A percentile compares a stretch with the other conserved stretches of the same genome.
Conservation (phyloP, 2,113 vertebrate species). For the Hypomesus transpacificus region DNA sequence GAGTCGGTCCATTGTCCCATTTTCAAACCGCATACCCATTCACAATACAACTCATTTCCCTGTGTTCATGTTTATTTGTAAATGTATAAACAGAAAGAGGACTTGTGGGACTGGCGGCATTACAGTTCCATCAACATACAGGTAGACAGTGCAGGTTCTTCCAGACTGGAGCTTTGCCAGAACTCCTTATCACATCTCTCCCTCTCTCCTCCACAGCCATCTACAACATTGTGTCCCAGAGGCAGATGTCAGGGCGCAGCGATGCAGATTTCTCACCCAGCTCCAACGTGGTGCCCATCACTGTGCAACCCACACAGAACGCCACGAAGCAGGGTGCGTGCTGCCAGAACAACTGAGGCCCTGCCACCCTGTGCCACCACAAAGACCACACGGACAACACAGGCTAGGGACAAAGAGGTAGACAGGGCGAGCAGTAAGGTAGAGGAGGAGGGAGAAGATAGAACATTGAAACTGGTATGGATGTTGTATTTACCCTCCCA, state of each 20-base stretch:
- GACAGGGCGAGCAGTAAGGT: not conserved
- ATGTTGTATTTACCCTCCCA: not conserved
- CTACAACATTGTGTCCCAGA: constrained; percentile 83
- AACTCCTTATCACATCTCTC: not conserved
- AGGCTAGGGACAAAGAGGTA: constrained; percentile 29
- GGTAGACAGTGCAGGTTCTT: too few relatives aligned
- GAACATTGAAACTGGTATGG: not conserved
- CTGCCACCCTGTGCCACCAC: constrained; percentile 39
- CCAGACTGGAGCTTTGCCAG: too few relatives aligned
- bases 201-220: constrained; percentile 72
- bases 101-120: too few relatives aligned
- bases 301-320: constrained; percentile 82
- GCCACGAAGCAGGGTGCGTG: constrained; percentile 69
- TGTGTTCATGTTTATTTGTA: too few relatives aligned
- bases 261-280: constrained; percentile 76
- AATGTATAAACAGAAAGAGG: too few relatives aligned
- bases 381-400: constrained; percentile 30
- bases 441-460: not conserved
- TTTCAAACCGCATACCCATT: not conserved
- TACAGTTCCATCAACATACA: too few relatives aligned
- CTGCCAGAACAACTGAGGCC: constrained; percentile 84
- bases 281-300: constrained; percentile 82
- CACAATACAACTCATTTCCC: too few relatives aligned
- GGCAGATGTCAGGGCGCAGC: constrained; percentile 74
- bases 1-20: not conserved